Evolutionary conservation across 2,797 vertebrate species (phyloP).

Genomic region (Enteromius anoplus): DNA sequence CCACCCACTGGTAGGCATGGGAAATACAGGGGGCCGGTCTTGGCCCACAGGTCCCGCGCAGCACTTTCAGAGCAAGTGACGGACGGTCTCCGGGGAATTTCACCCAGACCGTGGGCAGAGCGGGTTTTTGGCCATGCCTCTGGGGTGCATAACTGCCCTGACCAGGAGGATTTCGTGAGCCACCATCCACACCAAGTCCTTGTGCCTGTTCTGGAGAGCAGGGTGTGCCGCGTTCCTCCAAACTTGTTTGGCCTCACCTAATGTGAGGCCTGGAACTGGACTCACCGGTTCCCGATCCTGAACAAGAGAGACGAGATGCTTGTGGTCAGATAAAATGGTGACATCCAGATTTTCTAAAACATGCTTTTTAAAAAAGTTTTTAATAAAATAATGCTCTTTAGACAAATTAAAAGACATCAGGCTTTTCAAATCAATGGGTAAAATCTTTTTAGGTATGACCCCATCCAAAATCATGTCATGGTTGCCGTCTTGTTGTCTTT

Average conservation of each 20-base stretch:
- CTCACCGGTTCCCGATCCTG: not conserved
- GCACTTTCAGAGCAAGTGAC: no score
- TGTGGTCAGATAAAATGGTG: not conserved
- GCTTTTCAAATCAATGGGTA: accelerated
- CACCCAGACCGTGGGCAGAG: no score
- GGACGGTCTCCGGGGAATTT: no score
- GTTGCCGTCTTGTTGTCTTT: not conserved
- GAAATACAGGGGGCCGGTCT: no score
- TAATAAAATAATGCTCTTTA: accelerated
- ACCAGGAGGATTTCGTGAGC: no score
- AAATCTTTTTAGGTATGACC: not conserved
- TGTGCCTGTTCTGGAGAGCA: no score
- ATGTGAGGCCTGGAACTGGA: not conserved
- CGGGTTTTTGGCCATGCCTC: no score
- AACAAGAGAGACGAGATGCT: not conserved
- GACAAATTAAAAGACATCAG: not conserved
- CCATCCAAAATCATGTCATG: not conserved
- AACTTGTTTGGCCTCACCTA: not conserved
- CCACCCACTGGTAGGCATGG: no score
- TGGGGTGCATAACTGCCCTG: no score
- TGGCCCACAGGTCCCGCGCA: no score
- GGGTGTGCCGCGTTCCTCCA: not conserved
- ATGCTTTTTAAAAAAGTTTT: not conserved
- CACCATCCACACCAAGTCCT: no score
- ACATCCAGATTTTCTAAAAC: not conserved